These are phyloP conservation scores for Doryteuthis pealeii DNA, from an alignment of 1,140 invertebrate species.

Conservation along the genomic window DNA sequence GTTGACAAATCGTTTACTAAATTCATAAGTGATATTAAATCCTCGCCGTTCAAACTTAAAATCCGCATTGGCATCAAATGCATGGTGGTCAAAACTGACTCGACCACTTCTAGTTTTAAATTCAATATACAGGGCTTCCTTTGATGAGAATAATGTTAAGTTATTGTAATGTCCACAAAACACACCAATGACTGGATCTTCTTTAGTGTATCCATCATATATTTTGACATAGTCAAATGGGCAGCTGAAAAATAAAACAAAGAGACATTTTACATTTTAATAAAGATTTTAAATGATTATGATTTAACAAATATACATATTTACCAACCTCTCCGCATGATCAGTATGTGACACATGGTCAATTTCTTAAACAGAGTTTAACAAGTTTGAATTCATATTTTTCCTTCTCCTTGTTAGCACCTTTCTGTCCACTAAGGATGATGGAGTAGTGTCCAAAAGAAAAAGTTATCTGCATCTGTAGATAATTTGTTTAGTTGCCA, in stretches of 20 bases:
- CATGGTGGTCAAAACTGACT: constrained; percentile 37
- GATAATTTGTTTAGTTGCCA: too few relatives aligned
- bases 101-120: constrained; percentile 49
- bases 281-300: too few relatives aligned
- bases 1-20: constrained; percentile 45
- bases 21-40: constrained; percentile 53
- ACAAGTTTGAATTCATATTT: too few relatives aligned
- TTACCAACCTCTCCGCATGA: too few relatives aligned
- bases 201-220: constrained; percentile 87
- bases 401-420: too few relatives aligned
- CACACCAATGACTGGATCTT: constrained; percentile 86
- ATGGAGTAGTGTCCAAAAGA: too few relatives aligned
- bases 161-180: constrained; percentile 94
- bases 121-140: constrained; percentile 80
- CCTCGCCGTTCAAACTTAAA: constrained; percentile 48
- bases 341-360: too few relatives aligned
- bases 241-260: constrained; percentile 71
- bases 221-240: constrained; percentile 97
- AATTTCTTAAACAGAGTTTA: too few relatives aligned
- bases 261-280: too few relatives aligned
- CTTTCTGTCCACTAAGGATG: too few relatives aligned
- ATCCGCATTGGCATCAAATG: constrained; percentile 41
- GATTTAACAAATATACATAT: too few relatives aligned
- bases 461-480: too few relatives aligned
- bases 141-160: constrained; percentile 91